Conservation (phyloP, 2,888 invertebrate species). For the Colostygia pectinataria region DNA sequence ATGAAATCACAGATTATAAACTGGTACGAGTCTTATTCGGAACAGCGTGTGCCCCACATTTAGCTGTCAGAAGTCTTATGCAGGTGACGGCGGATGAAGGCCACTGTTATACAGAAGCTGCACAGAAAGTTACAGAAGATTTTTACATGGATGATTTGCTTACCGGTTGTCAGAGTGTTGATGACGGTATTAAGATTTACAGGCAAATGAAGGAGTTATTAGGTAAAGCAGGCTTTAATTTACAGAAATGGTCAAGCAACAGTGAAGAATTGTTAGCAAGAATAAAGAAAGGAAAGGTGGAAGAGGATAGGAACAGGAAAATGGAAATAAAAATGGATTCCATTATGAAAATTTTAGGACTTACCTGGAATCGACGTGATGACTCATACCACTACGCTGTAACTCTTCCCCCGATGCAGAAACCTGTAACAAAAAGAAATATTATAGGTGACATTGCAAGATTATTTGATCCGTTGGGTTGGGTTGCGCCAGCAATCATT, state of each 20-base stretch:
- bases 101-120: background rate
- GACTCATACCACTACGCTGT: background rate
- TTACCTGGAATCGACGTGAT: background rate
- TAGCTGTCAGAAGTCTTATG: background rate
- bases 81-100: slow-evolving; percentile 38
- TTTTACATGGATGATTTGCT: slow-evolving; percentile 38
- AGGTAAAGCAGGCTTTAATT: background rate
- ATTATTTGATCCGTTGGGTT: slow-evolving; percentile 1
- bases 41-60: background rate
- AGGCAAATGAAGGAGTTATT: background rate
- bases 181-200: background rate
- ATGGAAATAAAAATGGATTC: background rate
- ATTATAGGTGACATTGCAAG: slow-evolving; percentile 1
- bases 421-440: slow-evolving; percentile 4
- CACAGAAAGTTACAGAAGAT: slow-evolving; percentile 1
- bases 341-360: background rate
- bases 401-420: background rate
- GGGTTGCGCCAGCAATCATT: background rate
- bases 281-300: background rate
- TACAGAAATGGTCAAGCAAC: background rate
- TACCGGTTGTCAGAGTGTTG: slow-evolving; percentile 20
- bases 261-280: background rate
- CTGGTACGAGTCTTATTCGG: background rate
- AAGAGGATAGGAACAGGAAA: background rate
- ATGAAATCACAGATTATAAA: background rate